Base-by-base conservation (phyloP, 2,888 invertebrate genomes). In the Drosophila helvetica region DNA sequence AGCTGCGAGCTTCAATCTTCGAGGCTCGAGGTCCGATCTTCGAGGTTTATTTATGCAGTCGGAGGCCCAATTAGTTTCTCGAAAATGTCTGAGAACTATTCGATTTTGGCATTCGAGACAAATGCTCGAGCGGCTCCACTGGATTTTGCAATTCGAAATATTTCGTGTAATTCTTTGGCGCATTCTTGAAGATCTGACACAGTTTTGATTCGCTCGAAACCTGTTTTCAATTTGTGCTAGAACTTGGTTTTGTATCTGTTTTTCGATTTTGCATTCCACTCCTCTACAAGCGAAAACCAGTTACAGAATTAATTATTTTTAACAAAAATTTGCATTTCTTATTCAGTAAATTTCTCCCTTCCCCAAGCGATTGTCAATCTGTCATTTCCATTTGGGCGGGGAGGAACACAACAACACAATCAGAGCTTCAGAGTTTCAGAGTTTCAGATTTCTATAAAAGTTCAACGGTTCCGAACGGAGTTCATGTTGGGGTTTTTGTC, bases 21-120 rank as follows among this genome's bases (percentile, higher is more conserved):
- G 19, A 3, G 19, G 19, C 3, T 19, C 19, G 19, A 19, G 22
- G n/a, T n/a, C n/a, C n/a, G n/a, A n/a, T n/a, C 53, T 33, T 12
- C 38, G 38, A 15, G 38, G 38, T 43, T 70, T 69, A 82, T 70
- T 76, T 78, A 81, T 82, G 69, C 78, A 79, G 57, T 18, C 50
- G 17, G 46, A 74, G 71, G 79, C 82, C 80, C 85, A 84, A 84
- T 81, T 84, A 65, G 68, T 54, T 65, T 6, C 2, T 48, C 50
- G 33, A 71, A 64, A 75, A 75, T 60, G 45, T 73, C 63, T 69
- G 67, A 47, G 22, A 38, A 51, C 57, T 74, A 72, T 65, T 61
- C 52, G 61, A 54, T 61, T 52, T 64, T 38, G 38, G 6, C 38
- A 56, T 63, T 58, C 57, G 38, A 52, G 55, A 56, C 52, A 71